Conservation (phyloP, 2,113 vertebrate genomes). For the Rynchops niger region DNA sequence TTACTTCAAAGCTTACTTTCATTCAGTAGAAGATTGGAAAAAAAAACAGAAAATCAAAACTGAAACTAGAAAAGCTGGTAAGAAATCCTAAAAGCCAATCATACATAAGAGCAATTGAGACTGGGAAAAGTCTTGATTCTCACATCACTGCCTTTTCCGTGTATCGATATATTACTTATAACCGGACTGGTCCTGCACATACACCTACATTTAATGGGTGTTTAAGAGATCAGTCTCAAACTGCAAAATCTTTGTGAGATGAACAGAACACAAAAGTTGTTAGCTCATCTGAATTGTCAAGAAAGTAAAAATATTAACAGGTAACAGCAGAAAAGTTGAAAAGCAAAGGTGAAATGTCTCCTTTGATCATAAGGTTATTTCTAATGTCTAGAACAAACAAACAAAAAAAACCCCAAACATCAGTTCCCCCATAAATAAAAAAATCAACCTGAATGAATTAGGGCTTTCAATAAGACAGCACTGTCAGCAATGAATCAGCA, state of each 20-base stretch:
- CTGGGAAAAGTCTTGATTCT: background rate
- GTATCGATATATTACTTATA: background rate
- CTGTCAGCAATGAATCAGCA: conserved; percentile 34
- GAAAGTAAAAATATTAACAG: background rate
- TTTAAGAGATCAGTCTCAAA: background rate
- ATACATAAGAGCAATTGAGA: background rate
- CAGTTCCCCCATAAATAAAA: background rate
- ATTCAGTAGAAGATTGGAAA: background rate
- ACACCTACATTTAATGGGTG: background rate
- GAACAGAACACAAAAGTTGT: background rate
- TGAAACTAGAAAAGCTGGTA: background rate
- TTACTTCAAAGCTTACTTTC: background rate
- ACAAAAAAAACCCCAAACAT: background rate
- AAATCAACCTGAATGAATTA: background rate
- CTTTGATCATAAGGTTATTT: background rate
- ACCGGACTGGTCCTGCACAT: background rate
- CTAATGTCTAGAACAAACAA: background rate
- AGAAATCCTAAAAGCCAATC: background rate
- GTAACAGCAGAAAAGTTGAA: background rate
- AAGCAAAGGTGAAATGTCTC: background rate
- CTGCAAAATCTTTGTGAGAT: background rate
- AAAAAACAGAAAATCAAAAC: background rate
- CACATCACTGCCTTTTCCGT: background rate
- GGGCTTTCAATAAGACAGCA: background rate
- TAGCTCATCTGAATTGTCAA: background rate